Evolutionary conservation across 2,888 invertebrate species (phyloP), one percentile per base, ranked within the genome.

Genomic region (Spisula subtruncata): DNA sequence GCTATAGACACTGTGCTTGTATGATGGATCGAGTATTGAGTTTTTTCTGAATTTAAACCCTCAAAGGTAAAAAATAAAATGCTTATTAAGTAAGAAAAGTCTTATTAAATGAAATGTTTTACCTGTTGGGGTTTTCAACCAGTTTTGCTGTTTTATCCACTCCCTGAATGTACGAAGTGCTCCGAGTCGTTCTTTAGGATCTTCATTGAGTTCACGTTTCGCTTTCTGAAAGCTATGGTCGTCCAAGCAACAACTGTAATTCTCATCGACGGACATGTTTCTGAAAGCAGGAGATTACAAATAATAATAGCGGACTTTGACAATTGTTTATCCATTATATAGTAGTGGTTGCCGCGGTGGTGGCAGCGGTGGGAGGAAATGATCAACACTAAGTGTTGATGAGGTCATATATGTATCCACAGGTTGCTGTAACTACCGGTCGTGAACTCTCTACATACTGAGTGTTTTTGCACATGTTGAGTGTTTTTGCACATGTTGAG

Each of bases 51-150:
- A 51, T 51, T 51, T 1, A 8, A 51, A 51, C 51, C 14, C 51
- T 16, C 16, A 16, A 51, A 51, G 12, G 16, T 16, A 51, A 51
- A 4, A 51, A 10, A 51, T 6, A 51, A 16, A 16, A 16, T 51
- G 51, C 51, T 6, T 16, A 51, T 10, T 51, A 8, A 51, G 51
- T 1, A 51, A n/a, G n/a, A 51, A 51, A 51, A 51, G 41, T 41
- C 41, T 2, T 41, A n/a, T 41, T 41, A 8, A 41, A 41, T 41
- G 5, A 51, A 51, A 51, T 51, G 51, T 51, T 16, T 51, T 51
- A 93, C 94, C 93, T 83, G 89, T 92, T 12, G 92, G 91, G 25
- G 92, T 91, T 46, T 84, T 89, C 16, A 94, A 82, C 91, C 93
- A 93, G 14, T 90, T 90, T 71, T 92, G 93, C 51, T 91, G 90